Evolutionary conservation across 2,797 vertebrate species (phyloP).

Genomic region (Acipenser oxyrinchus): DNA sequence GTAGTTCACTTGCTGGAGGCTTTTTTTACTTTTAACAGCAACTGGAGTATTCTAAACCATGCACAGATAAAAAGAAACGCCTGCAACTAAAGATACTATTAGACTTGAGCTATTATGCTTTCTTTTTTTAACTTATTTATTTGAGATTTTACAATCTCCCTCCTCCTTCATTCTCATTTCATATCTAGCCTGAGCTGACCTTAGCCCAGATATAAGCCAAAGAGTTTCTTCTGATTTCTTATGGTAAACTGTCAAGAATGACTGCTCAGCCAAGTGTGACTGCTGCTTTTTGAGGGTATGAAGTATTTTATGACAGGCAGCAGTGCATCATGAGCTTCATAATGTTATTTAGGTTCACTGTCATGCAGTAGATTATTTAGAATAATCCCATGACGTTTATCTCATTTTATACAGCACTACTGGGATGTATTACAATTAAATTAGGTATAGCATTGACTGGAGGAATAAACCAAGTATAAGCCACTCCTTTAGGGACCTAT

Average conservation of each 20-base stretch:
- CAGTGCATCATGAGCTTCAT: neutral
- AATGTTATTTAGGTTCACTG: neutral
- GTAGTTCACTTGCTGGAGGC: too few species aligned
- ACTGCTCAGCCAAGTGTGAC: too few species aligned
- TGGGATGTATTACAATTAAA: neutral
- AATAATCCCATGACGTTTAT: neutral
- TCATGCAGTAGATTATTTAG: neutral
- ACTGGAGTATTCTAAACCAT: too few species aligned
- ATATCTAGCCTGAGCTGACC: neutral
- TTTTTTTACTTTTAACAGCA: too few species aligned
- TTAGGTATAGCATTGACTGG: neutral
- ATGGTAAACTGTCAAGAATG: neutral
- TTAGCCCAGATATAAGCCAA: neutral
- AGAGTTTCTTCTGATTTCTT: neutral
- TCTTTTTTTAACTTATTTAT: too few species aligned
- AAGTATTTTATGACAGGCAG: neutral
- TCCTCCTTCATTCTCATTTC: too few species aligned
- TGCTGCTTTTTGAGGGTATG: neutral
- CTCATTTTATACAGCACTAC: neutral
- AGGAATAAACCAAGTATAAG: neutral
- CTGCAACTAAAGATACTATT: too few species aligned
- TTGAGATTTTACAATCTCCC: too few species aligned
- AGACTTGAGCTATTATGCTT: too few species aligned
- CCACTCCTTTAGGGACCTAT: neutral
- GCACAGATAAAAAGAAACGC: too few species aligned